A percentile compares a stretch with the other conserved stretches of the same genome.
Evolutionary conservation across 2,888 invertebrate species (phyloP).

Genomic region (Scaptomyza reducta): DNA sequence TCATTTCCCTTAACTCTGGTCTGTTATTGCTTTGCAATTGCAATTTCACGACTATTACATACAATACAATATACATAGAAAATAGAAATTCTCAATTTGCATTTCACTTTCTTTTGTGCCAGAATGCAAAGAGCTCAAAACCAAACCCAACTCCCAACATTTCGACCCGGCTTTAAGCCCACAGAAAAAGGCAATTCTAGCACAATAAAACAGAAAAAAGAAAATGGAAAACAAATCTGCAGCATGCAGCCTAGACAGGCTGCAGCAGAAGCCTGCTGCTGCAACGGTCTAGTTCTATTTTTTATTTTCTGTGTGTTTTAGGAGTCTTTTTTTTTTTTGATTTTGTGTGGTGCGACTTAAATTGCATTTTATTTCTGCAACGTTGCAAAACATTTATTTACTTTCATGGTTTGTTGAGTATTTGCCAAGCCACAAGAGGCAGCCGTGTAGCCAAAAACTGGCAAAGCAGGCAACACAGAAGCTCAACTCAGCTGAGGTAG

Average conservation of each 20-base stretch:
- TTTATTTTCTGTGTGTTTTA: conserved; percentile 22
- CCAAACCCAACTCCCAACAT: conserved; percentile 33
- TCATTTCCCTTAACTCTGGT: neutral
- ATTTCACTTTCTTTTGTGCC: conserved; percentile 76
- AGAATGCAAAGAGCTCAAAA: conserved; percentile 47
- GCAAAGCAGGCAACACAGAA: conserved; percentile 5
- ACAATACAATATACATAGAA: neutral
- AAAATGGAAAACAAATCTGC: conserved; percentile 41
- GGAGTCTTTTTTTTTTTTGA: conserved; percentile 59
- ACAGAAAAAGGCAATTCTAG: conserved; percentile 25
- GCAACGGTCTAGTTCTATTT: conserved; percentile 54
- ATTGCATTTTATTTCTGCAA: conserved; percentile 80
- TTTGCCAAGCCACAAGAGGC: conserved; percentile 79
- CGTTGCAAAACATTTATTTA: conserved; percentile 80
- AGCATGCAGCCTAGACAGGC: conserved; percentile 44
- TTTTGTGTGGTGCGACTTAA: conserved; percentile 68
- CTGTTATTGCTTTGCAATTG: conserved; percentile 7
- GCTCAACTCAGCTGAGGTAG: neutral
- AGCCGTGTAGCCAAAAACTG: conserved; percentile 32
- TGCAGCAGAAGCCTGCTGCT: conserved; percentile 21
- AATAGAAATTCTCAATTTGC: conserved; percentile 25
- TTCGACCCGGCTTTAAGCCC: conserved; percentile 26
- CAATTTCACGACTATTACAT: conserved; percentile 26
- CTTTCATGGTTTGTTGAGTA: conserved; percentile 81
- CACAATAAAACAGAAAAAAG: conserved; percentile 20